Base-by-base conservation (phyloP, 2,888 invertebrate genomes). In the Troides aeacus region DNA sequence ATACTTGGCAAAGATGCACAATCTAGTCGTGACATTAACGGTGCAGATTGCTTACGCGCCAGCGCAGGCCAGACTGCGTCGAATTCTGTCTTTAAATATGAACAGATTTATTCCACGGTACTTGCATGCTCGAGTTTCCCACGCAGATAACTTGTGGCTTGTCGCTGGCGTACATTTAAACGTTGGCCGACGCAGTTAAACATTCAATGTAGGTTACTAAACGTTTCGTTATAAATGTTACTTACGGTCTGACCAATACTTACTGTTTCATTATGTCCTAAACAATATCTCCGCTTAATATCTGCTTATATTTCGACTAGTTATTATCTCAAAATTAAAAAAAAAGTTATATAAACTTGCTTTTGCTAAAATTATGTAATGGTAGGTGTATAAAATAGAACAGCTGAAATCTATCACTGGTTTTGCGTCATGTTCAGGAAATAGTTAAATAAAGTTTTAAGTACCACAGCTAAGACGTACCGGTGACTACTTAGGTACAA, bases 1-100 rank as follows among this genome's bases (percentile, higher is more conserved):
- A 79, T 78, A 78, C 77, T 77, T 76, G 72, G 82, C 84, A 89
- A 87, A 86, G 89, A 90, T 89, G 81, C 82, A 88, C 86, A 85
- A 85, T 88, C 86, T 86, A 87, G 81, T 90, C 86, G 86, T 85
- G 86, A 84, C 85, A 84, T 81, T 85, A 85, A 83, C 82, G 77
- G 77, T 77, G 79, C 76, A 80, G 81, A 84, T 84, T 82, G 79
- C 80, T 82, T 82, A 79, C 79, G 79, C 79, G 81, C 78, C 72
- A 70, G 75, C 76, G 77, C 70, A 70, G 80, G 83, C 83, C 81
- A 77, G 81, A 83, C 82, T 86, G 84, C 82, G 81, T 86, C 82
- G 80, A 85, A 86, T 85, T 82, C 81, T 83, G 84, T 83, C 83
- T 79, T 89, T 82, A 91, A 88, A 87, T 88, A 89, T 87, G 77